Base-by-base conservation (phyloP, 1,140 invertebrate genomes). In the Capitella teleta region DNA sequence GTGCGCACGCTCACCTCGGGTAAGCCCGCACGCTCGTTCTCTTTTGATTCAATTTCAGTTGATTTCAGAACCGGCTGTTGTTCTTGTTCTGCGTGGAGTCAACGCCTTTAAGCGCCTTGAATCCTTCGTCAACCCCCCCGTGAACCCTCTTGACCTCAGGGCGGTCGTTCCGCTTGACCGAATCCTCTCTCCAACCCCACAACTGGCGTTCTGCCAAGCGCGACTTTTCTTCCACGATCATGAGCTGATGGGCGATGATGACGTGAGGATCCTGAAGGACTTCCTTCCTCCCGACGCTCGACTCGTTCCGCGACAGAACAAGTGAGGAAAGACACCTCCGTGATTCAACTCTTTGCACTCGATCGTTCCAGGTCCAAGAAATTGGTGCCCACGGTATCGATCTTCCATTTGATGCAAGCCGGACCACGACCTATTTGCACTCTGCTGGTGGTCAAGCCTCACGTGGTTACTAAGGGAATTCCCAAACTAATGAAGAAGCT, bases 161-260 rank as follows among this genome's bases (percentile, higher is more conserved):
- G 50, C 51, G 10, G 32, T 53, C 18, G 49, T 54, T 24, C 52
- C 57, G 16, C 34, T 61, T 30, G 54, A 61, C 6, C 60, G 58
- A 42, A 48, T 65, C 18, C 58, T 65, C 56, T 57, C 63, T 1
- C 42, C 51, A 14, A 64, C 55, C 34, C 53, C 62, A 19, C 58
- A 62, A 46, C 57, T 66, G 30, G 59, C 67, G 0, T 66, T 64
- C 47, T 43, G 56, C 14, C 61, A 57, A 21, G 52, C 58, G 4
- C 48, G 61, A 8, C 51, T 65, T 10, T 70, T 70, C 54, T 70
- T 66, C 56, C 53, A 53, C 4, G 58, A 58, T 6, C 51, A 47
- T 12, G 67, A 69, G 43, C 52, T 69, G 6, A 63, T 56, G 41
- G 52, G 58, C 8, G 67, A 69, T 44, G 57, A 58, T n/a, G 23